phyloP scores from a whole-genome alignment of 2,888 invertebrate genomes.

The Hipparchia sbordonii region DNA sequence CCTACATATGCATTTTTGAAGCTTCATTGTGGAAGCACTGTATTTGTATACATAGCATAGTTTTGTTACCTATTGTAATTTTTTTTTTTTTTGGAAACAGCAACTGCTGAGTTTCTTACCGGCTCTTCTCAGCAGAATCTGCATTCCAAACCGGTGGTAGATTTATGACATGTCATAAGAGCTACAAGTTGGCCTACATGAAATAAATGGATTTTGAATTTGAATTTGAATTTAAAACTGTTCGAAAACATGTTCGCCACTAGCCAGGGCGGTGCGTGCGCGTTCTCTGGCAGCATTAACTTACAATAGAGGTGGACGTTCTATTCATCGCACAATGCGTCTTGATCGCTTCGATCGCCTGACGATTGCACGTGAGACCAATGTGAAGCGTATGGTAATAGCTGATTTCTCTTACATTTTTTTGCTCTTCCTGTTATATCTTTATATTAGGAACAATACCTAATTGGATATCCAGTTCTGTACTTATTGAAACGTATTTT shows the following conservation, averaged over 20 bases:
- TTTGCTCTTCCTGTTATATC: conserved; percentile 36
- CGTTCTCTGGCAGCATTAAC: conserved; percentile 76
- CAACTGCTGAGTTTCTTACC: too few species aligned
- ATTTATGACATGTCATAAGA: too few species aligned
- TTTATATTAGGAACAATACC: conserved; percentile 21
- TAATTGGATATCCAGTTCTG: conserved; percentile 9
- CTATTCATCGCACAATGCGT: conserved; percentile 78
- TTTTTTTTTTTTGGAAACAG: too few species aligned
- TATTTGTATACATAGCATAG: too few species aligned
- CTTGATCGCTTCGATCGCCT: conserved; percentile 53
- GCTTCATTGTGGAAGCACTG: too few species aligned
- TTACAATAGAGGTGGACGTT: conserved; percentile 82
- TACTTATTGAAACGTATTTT: background rate
- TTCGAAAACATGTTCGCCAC: conserved; percentile 18
- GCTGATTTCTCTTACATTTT: conserved; percentile 43
- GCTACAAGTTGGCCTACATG: too few species aligned
- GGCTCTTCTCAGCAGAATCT: too few species aligned
- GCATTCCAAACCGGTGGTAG: too few species aligned
- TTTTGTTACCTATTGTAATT: too few species aligned
- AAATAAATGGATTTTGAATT: too few species aligned
- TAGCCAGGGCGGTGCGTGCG: conserved; percentile 45
- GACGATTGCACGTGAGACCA: conserved; percentile 70
- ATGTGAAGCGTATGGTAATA: conserved; percentile 68
- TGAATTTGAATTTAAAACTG: too few species aligned
- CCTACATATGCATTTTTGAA: too few species aligned